phyloP scores from a whole-genome alignment of 2,113 vertebrate species.

The Pangasianodon hypophthalmus region DNA sequence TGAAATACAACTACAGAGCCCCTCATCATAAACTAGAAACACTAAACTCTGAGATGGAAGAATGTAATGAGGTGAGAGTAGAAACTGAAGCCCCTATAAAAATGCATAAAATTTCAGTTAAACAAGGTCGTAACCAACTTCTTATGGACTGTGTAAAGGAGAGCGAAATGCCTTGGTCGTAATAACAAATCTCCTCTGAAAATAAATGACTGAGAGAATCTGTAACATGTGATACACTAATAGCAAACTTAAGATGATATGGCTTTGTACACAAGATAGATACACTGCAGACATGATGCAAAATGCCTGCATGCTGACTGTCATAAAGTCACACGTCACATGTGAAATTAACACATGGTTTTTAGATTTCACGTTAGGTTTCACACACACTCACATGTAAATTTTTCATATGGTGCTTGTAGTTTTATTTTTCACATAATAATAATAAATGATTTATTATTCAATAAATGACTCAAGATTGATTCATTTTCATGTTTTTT shows the following conservation, averaged over 20 bases:
- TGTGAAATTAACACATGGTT: neutral
- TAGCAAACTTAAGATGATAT: neutral
- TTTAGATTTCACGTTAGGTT: neutral
- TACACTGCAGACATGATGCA: neutral
- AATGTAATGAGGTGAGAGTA: conserved; percentile 5
- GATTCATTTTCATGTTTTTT: too few relatives aligned
- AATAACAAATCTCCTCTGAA: neutral
- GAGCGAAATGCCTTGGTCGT: neutral
- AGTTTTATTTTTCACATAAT: neutral
- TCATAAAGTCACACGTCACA: neutral
- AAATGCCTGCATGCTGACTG: neutral
- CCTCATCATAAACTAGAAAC: conserved; percentile 17
- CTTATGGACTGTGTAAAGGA: neutral
- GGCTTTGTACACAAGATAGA: neutral
- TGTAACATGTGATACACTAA: neutral
- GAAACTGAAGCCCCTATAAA: neutral
- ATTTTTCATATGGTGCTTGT: neutral
- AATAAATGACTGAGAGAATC: neutral
- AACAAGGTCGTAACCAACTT: neutral
- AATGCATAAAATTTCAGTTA: conserved; percentile 8
- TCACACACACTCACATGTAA: neutral
- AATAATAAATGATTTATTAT: too few relatives aligned
- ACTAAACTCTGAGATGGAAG: conserved; percentile 32
- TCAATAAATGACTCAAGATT: too few relatives aligned
- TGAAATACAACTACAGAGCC: conserved; percentile 31